Conservation (phyloP, 2,797 vertebrate species). For the Oreochromis grahami region DNA sequence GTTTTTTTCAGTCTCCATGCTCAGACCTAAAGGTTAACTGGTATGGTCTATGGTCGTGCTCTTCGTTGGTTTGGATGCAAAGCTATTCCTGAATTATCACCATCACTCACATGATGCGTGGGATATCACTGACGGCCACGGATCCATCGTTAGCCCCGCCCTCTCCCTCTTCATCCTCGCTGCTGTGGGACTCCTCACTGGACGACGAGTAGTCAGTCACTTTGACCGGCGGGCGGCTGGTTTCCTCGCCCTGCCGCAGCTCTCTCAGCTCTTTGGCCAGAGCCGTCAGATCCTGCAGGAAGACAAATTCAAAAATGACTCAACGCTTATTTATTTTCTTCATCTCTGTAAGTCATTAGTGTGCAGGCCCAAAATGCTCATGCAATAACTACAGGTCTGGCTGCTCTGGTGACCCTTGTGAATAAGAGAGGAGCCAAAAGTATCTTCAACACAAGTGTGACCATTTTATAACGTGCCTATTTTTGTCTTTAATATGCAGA, state of each 20-base stretch:
- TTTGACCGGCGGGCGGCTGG: conserved; percentile 91
- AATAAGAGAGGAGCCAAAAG: neutral
- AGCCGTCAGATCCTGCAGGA: conserved; percentile 90
- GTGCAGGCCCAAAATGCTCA: neutral
- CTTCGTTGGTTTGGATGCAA: neutral
- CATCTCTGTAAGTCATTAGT: neutral
- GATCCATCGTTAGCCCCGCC: conserved; percentile 89
- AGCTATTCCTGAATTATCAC: neutral
- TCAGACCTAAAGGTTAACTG: neutral
- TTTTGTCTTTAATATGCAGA: neutral
- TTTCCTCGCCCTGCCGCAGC: conserved; percentile 90
- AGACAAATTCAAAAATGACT: neutral
- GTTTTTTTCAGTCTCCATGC: fast-evolving
- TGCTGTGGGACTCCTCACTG: conserved; percentile 96
- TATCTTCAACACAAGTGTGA: neutral
- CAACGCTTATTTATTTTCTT: neutral
- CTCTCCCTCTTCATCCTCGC: conserved; percentile 93
- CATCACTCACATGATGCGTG: conserved; percentile 91
- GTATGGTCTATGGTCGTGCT: fast-evolving
- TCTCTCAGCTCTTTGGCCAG: conserved; percentile 96
- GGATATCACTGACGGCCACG: conserved; percentile 94
- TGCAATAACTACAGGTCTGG: neutral
- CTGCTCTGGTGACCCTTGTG: neutral
- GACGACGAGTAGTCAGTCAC: conserved; percentile 98
- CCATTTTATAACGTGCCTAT: neutral